Evolutionary conservation across 2,797 vertebrate genomes (phyloP).

Genomic region (Acestrorhynchus altus): DNA sequence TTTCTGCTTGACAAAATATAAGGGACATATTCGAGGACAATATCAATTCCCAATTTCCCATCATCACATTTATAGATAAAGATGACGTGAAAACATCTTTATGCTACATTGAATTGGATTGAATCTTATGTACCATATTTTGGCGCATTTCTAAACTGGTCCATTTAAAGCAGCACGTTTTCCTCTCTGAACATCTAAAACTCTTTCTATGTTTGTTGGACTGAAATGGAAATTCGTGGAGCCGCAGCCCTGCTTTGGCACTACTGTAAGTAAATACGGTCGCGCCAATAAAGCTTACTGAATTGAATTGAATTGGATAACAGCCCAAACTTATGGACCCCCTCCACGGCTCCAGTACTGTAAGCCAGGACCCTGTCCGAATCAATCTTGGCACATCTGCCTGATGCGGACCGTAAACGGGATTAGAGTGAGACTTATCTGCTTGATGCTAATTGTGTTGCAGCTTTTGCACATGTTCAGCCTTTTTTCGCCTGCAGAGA

Average conservation of each 20-base stretch:
- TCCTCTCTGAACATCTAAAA: too few species aligned
- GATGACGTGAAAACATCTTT: too few species aligned
- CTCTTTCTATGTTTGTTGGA: too few species aligned
- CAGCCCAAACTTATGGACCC: constrained; percentile 58
- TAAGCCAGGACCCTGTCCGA: constrained; percentile 86
- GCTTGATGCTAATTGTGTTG: constrained; percentile 90
- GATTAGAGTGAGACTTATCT: constrained; percentile 90
- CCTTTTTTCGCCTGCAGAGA: constrained; percentile 69
- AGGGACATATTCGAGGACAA: too few species aligned
- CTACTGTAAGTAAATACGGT: not conserved
- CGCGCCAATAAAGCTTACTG: not conserved
- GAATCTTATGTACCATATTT: too few species aligned
- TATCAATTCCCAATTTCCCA: too few species aligned
- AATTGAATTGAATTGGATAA: constrained; percentile 62
- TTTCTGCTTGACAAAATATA: too few species aligned
- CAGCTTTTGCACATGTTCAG: constrained; percentile 86
- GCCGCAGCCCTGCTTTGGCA: not conserved
- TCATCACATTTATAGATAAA: too few species aligned
- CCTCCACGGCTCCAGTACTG: constrained; percentile 74
- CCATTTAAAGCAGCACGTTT: too few species aligned
- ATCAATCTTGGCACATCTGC: constrained; percentile 91
- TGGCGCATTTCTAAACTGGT: too few species aligned
- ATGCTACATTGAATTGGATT: too few species aligned
- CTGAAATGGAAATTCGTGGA: not conserved
- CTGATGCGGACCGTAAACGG: constrained; percentile 88